phyloP scores from a whole-genome alignment of 2,888 invertebrate species.

The Tiliacea aurago region DNA sequence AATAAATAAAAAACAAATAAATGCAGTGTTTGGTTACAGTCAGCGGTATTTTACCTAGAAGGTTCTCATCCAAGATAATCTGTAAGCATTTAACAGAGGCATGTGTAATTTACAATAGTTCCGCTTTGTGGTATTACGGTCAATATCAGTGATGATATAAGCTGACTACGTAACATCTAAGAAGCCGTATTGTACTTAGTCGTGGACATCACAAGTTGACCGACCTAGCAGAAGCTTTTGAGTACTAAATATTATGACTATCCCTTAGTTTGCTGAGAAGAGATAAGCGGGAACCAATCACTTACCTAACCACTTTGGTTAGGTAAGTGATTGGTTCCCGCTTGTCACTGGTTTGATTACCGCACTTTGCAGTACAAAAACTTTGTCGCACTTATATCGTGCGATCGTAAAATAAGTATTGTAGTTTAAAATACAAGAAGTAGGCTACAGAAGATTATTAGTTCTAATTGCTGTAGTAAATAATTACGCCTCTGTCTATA shows the following conservation, averaged over 20 bases:
- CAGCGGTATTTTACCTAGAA: background rate
- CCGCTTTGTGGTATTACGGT: conserved; percentile 3
- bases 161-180: background rate
- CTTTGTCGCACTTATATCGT: no score
- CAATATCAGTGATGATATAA: background rate
- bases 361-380: no score
- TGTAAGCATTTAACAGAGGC: background rate
- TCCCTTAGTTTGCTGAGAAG: background rate
- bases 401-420: no score
- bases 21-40: background rate
- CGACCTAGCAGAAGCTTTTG: background rate
- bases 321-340: background rate
- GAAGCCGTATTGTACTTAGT: background rate
- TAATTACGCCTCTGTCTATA: no score
- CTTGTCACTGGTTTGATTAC: background rate
- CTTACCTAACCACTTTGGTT: no score
- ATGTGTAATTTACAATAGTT: background rate
- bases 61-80: background rate
- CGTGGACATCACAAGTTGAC: background rate
- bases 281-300: no score
- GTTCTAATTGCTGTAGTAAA: no score
- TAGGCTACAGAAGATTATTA: no score
- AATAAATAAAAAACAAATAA: no score
- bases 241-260: background rate
- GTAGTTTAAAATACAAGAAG: no score